Percentiles rank a stretch among this genome's conserved stretches.
Conservation (phyloP, 2,888 invertebrate genomes). For the Sphaerophoria rueppellii region DNA sequence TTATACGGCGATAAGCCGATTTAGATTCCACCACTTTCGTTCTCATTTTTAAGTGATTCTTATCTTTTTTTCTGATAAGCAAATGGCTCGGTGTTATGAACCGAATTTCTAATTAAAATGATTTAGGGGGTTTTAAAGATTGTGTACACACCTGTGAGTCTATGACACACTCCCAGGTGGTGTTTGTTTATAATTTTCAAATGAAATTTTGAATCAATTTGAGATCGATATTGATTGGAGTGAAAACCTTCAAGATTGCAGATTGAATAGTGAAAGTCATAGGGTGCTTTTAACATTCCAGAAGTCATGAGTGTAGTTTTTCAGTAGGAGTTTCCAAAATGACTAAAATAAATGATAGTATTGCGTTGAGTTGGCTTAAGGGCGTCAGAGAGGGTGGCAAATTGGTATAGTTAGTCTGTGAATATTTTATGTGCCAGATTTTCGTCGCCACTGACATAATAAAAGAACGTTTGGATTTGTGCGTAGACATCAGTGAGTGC, state of each 20-base stretch:
- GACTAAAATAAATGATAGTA: too few species aligned
- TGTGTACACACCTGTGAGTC: slow-evolving; percentile 1
- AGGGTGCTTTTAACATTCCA: too few species aligned
- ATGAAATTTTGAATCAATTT: too few species aligned
- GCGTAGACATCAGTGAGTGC: slow-evolving; percentile 11
- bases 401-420: slow-evolving; percentile 24
- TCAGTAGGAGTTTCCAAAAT: too few species aligned
- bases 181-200: too few species aligned
- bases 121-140: neutral
- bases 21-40: neutral
- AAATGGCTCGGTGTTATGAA: neutral
- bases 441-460: slow-evolving; percentile 53
- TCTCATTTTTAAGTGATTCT: neutral
- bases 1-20: too few species aligned
- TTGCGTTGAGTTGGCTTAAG: too few species aligned
- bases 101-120: too few species aligned
- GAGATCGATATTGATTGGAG: too few species aligned
- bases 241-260: too few species aligned
- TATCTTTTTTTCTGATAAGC: slow-evolving; percentile 7
- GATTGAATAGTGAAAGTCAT: too few species aligned
- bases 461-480: slow-evolving; percentile 21
- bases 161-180: slow-evolving; percentile 22
- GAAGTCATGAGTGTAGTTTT: too few species aligned
- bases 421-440: slow-evolving; percentile 59
- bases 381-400: neutral